These are phyloP conservation scores for Leptinotarsa texana DNA, from an alignment of 1,140 invertebrate species.

Conservation along the genomic window DNA sequence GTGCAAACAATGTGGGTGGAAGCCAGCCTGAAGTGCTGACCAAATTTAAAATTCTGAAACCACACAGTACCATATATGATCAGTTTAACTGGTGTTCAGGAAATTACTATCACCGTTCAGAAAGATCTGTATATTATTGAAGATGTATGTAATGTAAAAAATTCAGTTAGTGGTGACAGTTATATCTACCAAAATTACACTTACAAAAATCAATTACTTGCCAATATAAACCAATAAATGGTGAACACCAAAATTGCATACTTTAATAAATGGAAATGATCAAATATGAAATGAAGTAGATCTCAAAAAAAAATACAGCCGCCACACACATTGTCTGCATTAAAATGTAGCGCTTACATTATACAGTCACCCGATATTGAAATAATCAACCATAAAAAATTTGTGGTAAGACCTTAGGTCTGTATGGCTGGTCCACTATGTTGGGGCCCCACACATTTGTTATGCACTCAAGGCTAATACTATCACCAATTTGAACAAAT, in stretches of 20 bases:
- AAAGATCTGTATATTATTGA: no score
- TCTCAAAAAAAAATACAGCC: conserved; percentile 44
- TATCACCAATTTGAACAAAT: conserved; percentile 41
- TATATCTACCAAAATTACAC: background rate
- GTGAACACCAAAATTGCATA: conserved; percentile 13
- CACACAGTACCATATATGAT: conserved; percentile 48
- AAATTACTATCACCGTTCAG: no score
- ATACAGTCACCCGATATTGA: conserved; percentile 28
- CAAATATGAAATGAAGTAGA: conserved; percentile 14
- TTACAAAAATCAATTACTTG: background rate
- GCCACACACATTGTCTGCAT: conserved; percentile 58
- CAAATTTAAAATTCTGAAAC: conserved; percentile 35
- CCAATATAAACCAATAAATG: conserved; percentile 3
- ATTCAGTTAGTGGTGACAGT: background rate
- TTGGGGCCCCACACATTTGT: conserved; percentile 53
- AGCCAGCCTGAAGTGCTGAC: conserved; percentile 63
- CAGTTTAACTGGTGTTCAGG: background rate
- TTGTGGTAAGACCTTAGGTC: conserved; percentile 48
- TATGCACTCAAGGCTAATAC: conserved; percentile 53
- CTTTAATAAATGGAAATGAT: background rate
- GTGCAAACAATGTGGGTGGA: conserved; percentile 90
- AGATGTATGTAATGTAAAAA: no score
- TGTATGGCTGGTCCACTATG: conserved; percentile 53
- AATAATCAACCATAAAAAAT: conserved; percentile 29
- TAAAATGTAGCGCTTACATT: conserved; percentile 42